phyloP scores from a whole-genome alignment of 1,140 invertebrate species.

The Saccostrea echinata region DNA sequence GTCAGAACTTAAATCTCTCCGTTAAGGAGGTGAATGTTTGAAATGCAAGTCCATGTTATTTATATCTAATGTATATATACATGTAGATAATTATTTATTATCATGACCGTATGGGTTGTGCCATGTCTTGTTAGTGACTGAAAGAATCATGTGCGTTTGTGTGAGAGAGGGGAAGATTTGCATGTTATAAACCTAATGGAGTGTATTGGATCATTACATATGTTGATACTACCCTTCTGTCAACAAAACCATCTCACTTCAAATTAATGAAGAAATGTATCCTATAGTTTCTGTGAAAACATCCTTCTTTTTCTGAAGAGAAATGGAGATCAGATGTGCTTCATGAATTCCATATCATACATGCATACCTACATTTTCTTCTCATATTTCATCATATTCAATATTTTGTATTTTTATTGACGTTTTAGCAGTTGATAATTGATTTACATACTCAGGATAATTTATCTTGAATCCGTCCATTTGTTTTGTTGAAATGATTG shows the following conservation, averaged over 20 bases:
- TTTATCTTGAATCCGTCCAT: conserved; percentile 36
- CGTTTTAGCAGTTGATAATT: conserved; percentile 4
- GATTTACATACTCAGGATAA: conserved; percentile 32
- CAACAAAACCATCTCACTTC: not conserved
- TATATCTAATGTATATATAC: conserved; percentile 28
- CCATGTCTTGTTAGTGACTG: not conserved
- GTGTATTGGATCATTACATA: not conserved
- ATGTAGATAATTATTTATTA: conserved; percentile 33
- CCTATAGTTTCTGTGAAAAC: not conserved
- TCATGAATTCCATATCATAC: not conserved
- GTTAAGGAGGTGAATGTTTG: not conserved
- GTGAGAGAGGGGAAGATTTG: not conserved
- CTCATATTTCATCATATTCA: not conserved
- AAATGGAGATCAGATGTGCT: not conserved
- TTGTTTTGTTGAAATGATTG: conserved; percentile 28
- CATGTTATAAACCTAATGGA: not conserved
- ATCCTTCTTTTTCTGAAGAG: not conserved
- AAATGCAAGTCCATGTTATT: conserved; percentile 12
- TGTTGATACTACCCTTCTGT: not conserved
- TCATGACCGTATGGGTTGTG: conserved; percentile 14
- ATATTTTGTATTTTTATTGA: not conserved
- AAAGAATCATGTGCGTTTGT: not conserved
- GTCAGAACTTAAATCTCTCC: not conserved
- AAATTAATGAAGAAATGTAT: not conserved
- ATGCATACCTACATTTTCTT: not conserved